Evolutionary conservation across 2,113 vertebrate genomes (phyloP), one percentile per base, ranked within the genome.

Genomic region (Embiotoca jacksoni): DNA sequence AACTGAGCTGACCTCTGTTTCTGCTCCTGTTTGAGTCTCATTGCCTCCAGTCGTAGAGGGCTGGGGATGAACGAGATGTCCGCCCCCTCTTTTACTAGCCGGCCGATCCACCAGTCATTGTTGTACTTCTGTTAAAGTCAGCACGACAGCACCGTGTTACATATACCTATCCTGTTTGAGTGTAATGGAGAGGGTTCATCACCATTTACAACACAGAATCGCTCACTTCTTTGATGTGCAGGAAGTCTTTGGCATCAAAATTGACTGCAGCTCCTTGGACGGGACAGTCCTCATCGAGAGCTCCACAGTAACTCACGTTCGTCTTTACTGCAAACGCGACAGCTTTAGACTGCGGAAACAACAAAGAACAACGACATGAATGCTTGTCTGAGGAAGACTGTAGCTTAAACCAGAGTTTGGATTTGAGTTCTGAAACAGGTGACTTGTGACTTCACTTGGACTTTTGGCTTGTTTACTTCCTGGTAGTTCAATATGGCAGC

Each of bases 191-290:
- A 8, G 2, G 7, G 9, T 67, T 67, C n/a, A 7, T 61, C 54
- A 7, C 8, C 3, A 10, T 13, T 41, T 11, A 15, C 7, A 10
- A n/a, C 4, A 33, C 30, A 35, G 5, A 1, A 35, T 13, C 31
- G 44, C 89, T 96, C 86, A 98, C 97, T 96, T 99, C 97, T 94
- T 98, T 99, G 94, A 98, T 98, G 93, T 99, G 97, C 92, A 99
- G 95, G 94, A 99, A 99, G 92, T 99, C 97, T 97, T 98, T 99
- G 96, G 97, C 96, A 95, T 99, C 97, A 6, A 99, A 99, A 91
- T 98, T 98, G 93, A 99, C 96, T 89, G 97, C 97, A 66, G 96
- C 95, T 93, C 97, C 97, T 92, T 98, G 97, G 90, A 98, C 96
- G 1, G 97, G 97, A 90, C 97, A 98, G 91, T 98, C 97, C 92